Conservation (phyloP, 2,888 invertebrate genomes). For the Stegana nigrithorax region DNA sequence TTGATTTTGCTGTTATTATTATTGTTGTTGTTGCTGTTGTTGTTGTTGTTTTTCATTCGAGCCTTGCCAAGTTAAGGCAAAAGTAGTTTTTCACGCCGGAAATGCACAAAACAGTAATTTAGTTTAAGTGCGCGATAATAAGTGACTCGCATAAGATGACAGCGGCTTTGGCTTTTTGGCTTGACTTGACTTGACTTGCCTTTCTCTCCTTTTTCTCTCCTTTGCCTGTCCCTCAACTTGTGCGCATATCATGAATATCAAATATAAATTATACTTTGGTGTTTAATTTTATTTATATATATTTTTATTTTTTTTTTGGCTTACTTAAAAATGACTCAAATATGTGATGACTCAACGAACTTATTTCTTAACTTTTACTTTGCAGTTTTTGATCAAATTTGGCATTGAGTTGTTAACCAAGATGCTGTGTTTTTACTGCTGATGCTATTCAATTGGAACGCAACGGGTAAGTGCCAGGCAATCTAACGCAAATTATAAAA, state of each 20-base stretch:
- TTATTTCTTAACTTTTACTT: neutral
- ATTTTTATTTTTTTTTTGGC: too few species aligned
- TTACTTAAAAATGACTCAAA: too few species aligned
- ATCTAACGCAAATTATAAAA: too few species aligned
- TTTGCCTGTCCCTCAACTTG: neutral
- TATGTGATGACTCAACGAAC: neutral
- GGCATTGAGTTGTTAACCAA: neutral
- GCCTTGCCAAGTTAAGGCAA: slow-evolving; percentile 8
- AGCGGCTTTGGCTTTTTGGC: neutral
- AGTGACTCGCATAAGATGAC: slow-evolving; percentile 21
- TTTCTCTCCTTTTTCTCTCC: too few species aligned
- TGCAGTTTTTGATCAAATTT: too few species aligned
- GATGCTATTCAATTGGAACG: neutral
- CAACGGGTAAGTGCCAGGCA: neutral
- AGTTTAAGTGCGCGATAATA: slow-evolving; percentile 32
- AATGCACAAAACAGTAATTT: slow-evolving; percentile 29
- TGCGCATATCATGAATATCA: too few species aligned
- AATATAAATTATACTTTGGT: too few species aligned
- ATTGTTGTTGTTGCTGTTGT: slow-evolving; percentile 6
- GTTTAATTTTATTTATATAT: too few species aligned
- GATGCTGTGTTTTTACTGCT: neutral
- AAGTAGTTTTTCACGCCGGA: slow-evolving; percentile 27
- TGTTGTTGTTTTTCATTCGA: neutral
- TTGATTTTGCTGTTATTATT: too few species aligned
- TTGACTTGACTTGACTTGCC: too few species aligned